phyloP scores from a whole-genome alignment of 2,113 vertebrate species.

The Entelurus aequoreus region DNA sequence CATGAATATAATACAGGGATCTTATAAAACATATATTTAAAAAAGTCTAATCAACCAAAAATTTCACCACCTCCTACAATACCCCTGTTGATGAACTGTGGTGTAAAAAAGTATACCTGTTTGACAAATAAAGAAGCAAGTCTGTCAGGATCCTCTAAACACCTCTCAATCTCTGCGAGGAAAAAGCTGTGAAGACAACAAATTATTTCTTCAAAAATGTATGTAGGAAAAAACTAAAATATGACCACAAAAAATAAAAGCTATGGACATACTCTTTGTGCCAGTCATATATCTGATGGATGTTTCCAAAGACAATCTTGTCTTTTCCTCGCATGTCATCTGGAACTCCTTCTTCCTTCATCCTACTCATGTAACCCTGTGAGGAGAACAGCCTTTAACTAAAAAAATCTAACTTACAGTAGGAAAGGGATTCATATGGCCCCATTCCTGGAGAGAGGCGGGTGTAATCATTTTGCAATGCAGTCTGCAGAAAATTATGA shows the following conservation, averaged over 20 bases:
- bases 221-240: not conserved
- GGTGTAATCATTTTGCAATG: too few species aligned
- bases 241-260: not conserved
- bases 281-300: slow-evolving; percentile 99
- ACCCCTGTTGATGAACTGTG: too few species aligned
- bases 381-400: too few species aligned
- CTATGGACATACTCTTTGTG: slow-evolving; percentile 87
- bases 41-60: not conserved
- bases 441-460: too few species aligned
- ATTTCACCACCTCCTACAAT: not conserved
- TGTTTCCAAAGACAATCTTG: slow-evolving; percentile 98
- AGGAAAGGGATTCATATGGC: too few species aligned
- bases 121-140: slow-evolving; percentile 92
- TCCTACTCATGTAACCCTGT: slow-evolving; percentile 95
- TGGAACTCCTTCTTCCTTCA: slow-evolving; percentile 96
- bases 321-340: slow-evolving; percentile 99
- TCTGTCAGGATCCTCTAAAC: slow-evolving; percentile 95
- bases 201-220: not conserved
- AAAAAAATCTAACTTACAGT: too few species aligned
- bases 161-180: slow-evolving; percentile 94
- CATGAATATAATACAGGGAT: too few species aligned
- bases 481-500: too few species aligned
- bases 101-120: slow-evolving; percentile 70
- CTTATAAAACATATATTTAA: too few species aligned
- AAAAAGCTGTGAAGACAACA: slow-evolving; percentile 80